A percentile compares a stretch with the other conserved stretches of the same genome.
These are phyloP conservation scores for Lycocerus yunnanus DNA, from an alignment of 2,888 invertebrate genomes.

Conservation along the genomic window DNA sequence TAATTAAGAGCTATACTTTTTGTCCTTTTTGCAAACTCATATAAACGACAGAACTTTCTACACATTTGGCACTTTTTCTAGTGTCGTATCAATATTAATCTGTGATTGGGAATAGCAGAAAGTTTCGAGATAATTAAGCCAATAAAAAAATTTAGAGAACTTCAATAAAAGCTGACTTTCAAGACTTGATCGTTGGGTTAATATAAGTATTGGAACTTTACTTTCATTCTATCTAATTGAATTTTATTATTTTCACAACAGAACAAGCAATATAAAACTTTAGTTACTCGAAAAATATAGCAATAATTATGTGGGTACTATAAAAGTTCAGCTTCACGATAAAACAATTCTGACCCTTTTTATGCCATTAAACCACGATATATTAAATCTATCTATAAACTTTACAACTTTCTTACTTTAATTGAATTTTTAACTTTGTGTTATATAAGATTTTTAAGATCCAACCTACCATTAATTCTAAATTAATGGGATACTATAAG, in stretches of 20 bases:
- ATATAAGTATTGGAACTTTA: background rate
- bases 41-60: background rate
- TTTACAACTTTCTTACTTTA: background rate
- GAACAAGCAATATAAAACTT: background rate
- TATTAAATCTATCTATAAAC: background rate
- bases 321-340: background rate
- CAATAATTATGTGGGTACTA: background rate
- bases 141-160: background rate
- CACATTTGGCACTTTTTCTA: background rate
- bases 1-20: no score
- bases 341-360: background rate
- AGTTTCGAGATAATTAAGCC: background rate
- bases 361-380: background rate
- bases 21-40: background rate
- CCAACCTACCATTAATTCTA: background rate
- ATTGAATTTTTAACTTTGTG: background rate
- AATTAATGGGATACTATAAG: background rate
- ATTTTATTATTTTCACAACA: background rate
- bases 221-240: background rate
- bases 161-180: background rate
- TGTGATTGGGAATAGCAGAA: background rate
- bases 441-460: background rate
- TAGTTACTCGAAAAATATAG: background rate
- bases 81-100: background rate
- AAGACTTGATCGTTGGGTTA: background rate